Evolutionary conservation across 2,113 vertebrate species (phyloP), one percentile per base, ranked within the genome.

Genomic region (Triplophysa dalaica): DNA sequence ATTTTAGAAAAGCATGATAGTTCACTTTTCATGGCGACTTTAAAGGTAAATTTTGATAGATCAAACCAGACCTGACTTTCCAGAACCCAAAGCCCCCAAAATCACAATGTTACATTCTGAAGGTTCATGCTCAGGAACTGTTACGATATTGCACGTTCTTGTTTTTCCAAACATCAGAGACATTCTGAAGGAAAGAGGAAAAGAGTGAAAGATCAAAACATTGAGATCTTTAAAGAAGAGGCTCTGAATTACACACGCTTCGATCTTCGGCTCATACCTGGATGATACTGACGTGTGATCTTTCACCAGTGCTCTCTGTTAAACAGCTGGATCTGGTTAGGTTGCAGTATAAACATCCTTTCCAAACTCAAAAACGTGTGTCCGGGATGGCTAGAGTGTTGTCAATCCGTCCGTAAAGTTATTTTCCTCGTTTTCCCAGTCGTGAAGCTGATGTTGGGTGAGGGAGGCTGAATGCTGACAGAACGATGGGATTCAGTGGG

Each of bases 101-200:
- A 97, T 90, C n/a, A 92, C 96, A 84, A 96, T 80, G 61, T 95
- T 95, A 83, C 94, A 94, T 74, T 95, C 94, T 6, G 87, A 92
- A 13, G 82, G 88, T 1, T 77, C 86, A 48, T 88, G 82, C 77
- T 94, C 91, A 9, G 85, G 29, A 0, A 89, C 79, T 0, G 84
- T 79, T 29, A 85, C 80, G 26, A 85, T 60, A 33, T 74, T 84
- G 33, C 85, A 82, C 1, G 69, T 54, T 78, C 93, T 93, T 60
- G 90, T 85, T 82, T 96, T 96, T 70, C 96, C 92, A 41, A 97
- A 97, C 94, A 95, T 94, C 65, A 93, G 88, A 56, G 94, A 91
- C 93, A 96, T 95, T 75, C 70, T 90, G 54, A 29, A 81, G 64
- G 62, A 52, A 4, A 8, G n/a, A 52, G 21, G 58, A 38, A 5